Evolutionary conservation across 2,113 vertebrate species (phyloP), one percentile per base, ranked within the genome.

Genomic region (Arothron firmamentum): DNA sequence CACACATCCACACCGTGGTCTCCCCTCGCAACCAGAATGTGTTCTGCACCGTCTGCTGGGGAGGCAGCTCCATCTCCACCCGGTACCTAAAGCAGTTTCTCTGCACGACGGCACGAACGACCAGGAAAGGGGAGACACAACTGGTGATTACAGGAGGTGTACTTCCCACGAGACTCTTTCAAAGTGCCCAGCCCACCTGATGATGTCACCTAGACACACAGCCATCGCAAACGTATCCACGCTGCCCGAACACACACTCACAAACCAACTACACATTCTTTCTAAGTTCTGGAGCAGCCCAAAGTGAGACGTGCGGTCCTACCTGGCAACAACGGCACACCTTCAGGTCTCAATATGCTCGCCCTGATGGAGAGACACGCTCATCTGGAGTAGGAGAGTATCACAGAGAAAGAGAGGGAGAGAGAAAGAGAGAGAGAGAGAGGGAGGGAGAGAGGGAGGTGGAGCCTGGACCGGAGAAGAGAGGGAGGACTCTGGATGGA

Each of bases 1-100:
- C 85, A 85, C 85, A 74, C 83, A 86, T 59, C 75, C 70, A 86
- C 79, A 71, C 59, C 5, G 65, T 78, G 79, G 81, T 88, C 74
- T 83, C 87, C 83, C 83, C 81, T 84, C 77, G 64, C 81, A 87
- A 88, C 83, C 69, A 63, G 82, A 75, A 74, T 53, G 50, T 52
- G 51, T 67, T 77, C 67, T 81, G 76, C 76, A 85, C 62, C 64
- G 62, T 74, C 51, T 43, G 14, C 15, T 18, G 65, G 51, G 16
- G 11, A 23, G 13, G 47, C 67, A 72, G 65, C 68, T 56, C 55
- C 58, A 9, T 20, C 77, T 83, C 73, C 79, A 78, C 75, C 78
- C 78, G 72, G n/a, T 19, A 60, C 59, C 70, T 64, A 48, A 23
- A 63, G 48, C 56, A 59, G 49, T 42, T 65, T 47, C 23, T 19